A percentile compares a stretch with the other conserved stretches of the same genome.
phyloP scores from a whole-genome alignment of 2,113 vertebrate genomes.

The Melanotaenia duboulayi region DNA sequence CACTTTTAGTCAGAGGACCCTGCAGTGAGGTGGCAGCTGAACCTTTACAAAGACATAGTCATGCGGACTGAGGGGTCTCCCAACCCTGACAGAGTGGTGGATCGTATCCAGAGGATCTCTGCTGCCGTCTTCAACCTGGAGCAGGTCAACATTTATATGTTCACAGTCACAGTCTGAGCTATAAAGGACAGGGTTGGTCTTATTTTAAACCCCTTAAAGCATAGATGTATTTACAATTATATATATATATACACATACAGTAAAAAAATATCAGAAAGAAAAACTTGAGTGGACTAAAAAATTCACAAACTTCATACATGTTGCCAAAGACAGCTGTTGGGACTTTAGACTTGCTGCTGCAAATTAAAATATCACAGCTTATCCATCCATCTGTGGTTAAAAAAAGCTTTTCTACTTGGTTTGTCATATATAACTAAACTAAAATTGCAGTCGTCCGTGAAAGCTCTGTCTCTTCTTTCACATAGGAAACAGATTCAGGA shows the following conservation, averaged over 20 bases:
- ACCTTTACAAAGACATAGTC: slow-evolving; percentile 94
- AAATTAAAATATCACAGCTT: background rate
- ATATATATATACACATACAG: no score
- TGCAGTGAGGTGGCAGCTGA: slow-evolving; percentile 96
- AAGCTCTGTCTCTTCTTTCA: background rate
- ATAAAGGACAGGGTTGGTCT: background rate
- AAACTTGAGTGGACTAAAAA: no score
- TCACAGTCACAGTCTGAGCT: background rate
- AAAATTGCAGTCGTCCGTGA: slow-evolving; percentile 3
- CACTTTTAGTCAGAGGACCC: slow-evolving; percentile 92
- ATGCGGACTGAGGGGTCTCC: slow-evolving; percentile 86
- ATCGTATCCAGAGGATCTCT: slow-evolving; percentile 96
- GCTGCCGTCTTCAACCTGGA: slow-evolving; percentile 97
- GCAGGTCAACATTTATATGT: slow-evolving; percentile 69
- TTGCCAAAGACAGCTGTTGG: background rate
- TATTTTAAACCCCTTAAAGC: no score
- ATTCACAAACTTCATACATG: no score
- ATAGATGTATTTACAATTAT: no score
- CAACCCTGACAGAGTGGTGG: slow-evolving; percentile 90
- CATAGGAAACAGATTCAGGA: background rate
- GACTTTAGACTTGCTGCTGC: background rate
- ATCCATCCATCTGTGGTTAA: background rate
- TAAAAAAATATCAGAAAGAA: no score
- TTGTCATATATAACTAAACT: slow-evolving; percentile 1
- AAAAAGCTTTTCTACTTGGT: background rate